Conservation (phyloP, 2,888 invertebrate species). For the Watsonalla binaria region DNA sequence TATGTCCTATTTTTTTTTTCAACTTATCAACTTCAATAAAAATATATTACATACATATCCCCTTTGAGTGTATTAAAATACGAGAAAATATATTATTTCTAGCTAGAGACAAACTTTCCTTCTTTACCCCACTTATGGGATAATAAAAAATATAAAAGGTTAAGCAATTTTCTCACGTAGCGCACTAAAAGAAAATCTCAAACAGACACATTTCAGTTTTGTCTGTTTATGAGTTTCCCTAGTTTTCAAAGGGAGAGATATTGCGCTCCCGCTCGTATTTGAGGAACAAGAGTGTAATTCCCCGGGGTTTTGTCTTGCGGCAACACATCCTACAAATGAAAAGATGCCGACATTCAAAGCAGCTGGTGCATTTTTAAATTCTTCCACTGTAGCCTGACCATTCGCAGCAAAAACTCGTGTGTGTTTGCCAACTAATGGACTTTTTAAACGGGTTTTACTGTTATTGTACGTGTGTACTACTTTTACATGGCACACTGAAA, state of each 20-base stretch:
- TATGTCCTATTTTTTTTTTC: no score
- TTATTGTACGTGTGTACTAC: slow-evolving; percentile 22
- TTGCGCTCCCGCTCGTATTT: slow-evolving; percentile 64
- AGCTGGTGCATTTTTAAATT: slow-evolving; percentile 65
- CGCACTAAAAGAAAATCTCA: slow-evolving; percentile 40
- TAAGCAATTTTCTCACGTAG: slow-evolving; percentile 34
- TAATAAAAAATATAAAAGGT: slow-evolving; percentile 24
- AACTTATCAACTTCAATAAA: no score
- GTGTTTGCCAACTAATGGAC: slow-evolving; percentile 42
- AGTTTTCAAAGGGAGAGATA: slow-evolving; percentile 68
- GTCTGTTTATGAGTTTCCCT: slow-evolving; percentile 65
- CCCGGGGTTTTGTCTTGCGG: slow-evolving; percentile 71
- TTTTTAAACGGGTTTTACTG: slow-evolving; percentile 40
- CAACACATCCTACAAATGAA: slow-evolving; percentile 64
- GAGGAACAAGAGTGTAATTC: slow-evolving; percentile 71
- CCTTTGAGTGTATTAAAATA: not conserved
- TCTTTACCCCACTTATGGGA: slow-evolving; percentile 6
- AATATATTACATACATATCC: no score
- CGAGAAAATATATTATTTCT: not conserved
- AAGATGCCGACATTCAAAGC: slow-evolving; percentile 64
- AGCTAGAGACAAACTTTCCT: not conserved
- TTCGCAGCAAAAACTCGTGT: slow-evolving; percentile 32
- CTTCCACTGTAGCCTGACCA: slow-evolving; percentile 35
- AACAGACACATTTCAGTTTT: slow-evolving; percentile 50
- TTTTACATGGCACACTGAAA: slow-evolving; percentile 19